Evolutionary conservation across 1,140 invertebrate genomes (phyloP).

Genomic region (Scaptomyza hsui): DNA sequence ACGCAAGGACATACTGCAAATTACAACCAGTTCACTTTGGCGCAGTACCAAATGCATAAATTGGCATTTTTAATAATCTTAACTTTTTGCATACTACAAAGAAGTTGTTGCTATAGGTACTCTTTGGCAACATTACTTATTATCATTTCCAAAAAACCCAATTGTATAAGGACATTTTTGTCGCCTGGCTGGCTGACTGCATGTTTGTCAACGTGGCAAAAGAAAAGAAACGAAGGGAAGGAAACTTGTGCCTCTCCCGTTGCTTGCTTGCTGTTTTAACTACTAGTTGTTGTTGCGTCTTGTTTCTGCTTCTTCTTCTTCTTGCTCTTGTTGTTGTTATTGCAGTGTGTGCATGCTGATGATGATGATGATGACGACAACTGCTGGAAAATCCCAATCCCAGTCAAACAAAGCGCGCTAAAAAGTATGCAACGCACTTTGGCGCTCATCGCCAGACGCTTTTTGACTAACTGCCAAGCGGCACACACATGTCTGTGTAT

Average conservation of each 20-base stretch:
- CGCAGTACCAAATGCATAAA: neutral
- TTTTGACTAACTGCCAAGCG: constrained; percentile 67
- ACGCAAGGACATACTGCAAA: constrained; percentile 43
- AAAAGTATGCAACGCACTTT: constrained; percentile 81
- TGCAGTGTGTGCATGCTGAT: constrained; percentile 13
- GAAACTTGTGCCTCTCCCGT: constrained; percentile 8
- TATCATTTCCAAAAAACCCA: neutral
- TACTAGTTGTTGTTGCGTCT: constrained; percentile 34
- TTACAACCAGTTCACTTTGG: constrained; percentile 16
- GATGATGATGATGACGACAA: constrained; percentile 36
- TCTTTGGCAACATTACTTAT: neutral
- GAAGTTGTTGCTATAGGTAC: no score
- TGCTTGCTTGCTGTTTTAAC: constrained; percentile 22
- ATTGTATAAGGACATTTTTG: constrained; percentile 57
- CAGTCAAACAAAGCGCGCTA: constrained; percentile 77
- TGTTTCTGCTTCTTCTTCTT: constrained; percentile 33
- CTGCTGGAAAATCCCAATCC: constrained; percentile 70
- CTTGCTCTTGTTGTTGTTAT: constrained; percentile 29
- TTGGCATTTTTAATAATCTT: neutral
- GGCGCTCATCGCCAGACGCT: constrained; percentile 55
- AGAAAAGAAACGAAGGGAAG: neutral
- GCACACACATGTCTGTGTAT: constrained; percentile 22
- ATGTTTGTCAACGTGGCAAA: constrained; percentile 56
- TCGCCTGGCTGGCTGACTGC: constrained; percentile 55
- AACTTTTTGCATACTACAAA: no score